Evolutionary conservation across 1,140 invertebrate species (phyloP), one percentile per base, ranked within the genome.

Genomic region (Pantala flavescens): DNA sequence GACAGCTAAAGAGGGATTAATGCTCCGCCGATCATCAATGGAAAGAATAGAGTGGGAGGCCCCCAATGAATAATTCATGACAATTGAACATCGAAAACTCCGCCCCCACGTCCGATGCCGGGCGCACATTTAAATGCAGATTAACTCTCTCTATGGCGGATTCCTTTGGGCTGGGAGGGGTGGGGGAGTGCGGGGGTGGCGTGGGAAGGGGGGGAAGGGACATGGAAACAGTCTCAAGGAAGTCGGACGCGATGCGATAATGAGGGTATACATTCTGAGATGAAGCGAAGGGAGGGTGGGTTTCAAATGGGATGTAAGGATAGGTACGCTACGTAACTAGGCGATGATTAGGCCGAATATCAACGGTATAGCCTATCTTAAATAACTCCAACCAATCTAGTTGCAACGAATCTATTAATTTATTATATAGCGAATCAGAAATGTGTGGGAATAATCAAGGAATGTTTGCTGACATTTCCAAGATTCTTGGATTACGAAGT

Each of bases 1-100:
- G 49, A 63, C 49, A 63, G 49, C 16, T 63, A 63, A 63, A 63
- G n/a, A 21, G 16, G 49, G 49, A 63, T 63, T 63, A 63, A 63
- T 63, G 49, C n/a, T 63, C 49, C 5, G 12, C 16, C 49, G 12
- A 14, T 63, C 49, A 63, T 63, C 49, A 63, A 21, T 19, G 49
- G 49, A 21, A 63, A 21, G 49, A 21, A 21, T 63, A 19, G 49
- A 21, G 49, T 3, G 49, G 49, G 49, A 63, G 49, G 49, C n/a
- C 12, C 49, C 16, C 43, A 3, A 1, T 63, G 49, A 63, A 63
- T 63, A 63, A 63, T 63, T 63, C 49, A 63, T 63, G 49, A 63
- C 49, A 63, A 63, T 63, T 63, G 49, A 63, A 63, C 49, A 63
- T 63, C 49, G 49, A 63, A 63, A 63, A 63, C 49, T 63, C 49